A percentile compares a stretch with the other conserved stretches of the same genome.
Conservation (phyloP, 2,888 invertebrate genomes). For the Melieria crassipennis region DNA sequence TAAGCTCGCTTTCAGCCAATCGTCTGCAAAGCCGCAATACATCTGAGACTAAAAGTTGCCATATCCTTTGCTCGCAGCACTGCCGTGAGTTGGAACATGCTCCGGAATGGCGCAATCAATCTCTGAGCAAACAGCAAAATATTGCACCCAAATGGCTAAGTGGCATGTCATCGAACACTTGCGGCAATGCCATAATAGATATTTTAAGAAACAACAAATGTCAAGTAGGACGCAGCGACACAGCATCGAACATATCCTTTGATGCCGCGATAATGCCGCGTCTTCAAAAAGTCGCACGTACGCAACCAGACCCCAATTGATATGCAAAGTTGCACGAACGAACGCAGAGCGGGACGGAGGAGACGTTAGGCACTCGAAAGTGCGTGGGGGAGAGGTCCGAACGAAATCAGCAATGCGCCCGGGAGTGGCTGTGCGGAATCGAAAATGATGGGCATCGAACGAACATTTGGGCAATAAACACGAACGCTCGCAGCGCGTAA, state of each 20-base stretch:
- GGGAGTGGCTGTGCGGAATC: not conserved
- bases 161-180: slow-evolving; percentile 4
- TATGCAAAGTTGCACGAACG: slow-evolving; percentile 46
- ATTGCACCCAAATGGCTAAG: no score
- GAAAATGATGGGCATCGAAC: not conserved
- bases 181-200: slow-evolving; percentile 23
- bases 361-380: no score
- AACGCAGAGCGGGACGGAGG: slow-evolving; percentile 37
- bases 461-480: not conserved
- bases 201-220: slow-evolving; percentile 43
- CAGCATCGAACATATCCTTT: slow-evolving; percentile 52
- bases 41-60: no score
- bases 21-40: no score
- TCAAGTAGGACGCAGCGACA: slow-evolving; percentile 47
- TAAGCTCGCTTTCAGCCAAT: no score
- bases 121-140: no score
- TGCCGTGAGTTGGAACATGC: no score
- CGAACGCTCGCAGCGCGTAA: not conserved
- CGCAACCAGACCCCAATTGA: slow-evolving; percentile 47
- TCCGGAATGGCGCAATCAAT: no score
- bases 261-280: slow-evolving; percentile 55
- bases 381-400: no score
- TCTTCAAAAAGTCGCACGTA: slow-evolving; percentile 60
- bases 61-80: no score
- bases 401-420: not conserved